Percentiles rank a stretch among this genome's conserved stretches.
phyloP scores from a whole-genome alignment of 2,888 invertebrate genomes.

The Drosophila suboccidentalis region DNA sequence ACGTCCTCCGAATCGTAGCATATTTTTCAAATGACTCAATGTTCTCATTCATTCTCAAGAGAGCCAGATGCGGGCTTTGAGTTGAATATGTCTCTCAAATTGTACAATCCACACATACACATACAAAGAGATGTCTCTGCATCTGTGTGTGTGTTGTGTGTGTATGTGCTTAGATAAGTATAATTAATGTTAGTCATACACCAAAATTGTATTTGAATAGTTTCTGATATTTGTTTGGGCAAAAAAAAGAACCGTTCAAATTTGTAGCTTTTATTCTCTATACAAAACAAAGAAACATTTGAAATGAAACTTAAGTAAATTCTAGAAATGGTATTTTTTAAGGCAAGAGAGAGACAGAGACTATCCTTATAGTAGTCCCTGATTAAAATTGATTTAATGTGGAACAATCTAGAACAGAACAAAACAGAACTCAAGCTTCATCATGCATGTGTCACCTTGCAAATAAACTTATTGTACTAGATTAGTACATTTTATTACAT shows the following conservation, averaged over 20 bases:
- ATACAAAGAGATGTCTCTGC: slow-evolving; percentile 1
- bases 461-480: slow-evolving; percentile 1
- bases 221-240: slow-evolving; percentile 8
- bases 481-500: slow-evolving; percentile 11
- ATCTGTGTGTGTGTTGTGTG: neutral
- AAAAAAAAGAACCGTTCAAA: neutral
- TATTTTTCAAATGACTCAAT: slow-evolving; percentile 39
- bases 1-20: slow-evolving; percentile 38
- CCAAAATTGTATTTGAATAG: slow-evolving; percentile 17
- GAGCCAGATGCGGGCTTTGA: slow-evolving; percentile 26
- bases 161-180: slow-evolving; percentile 14
- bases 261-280: neutral
- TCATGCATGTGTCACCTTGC: slow-evolving; percentile 9
- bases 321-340: neutral
- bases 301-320: slow-evolving; percentile 4
- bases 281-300: neutral
- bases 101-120: neutral
- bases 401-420: slow-evolving; percentile 12
- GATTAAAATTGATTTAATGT: neutral
- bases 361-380: neutral
- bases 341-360: neutral
- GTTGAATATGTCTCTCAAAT: slow-evolving; percentile 1
- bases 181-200: slow-evolving; percentile 29
- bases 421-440: neutral
- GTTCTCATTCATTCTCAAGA: slow-evolving; percentile 9